Evolutionary conservation across 2,797 vertebrate species (phyloP), one percentile per base, ranked within the genome.

Genomic region (Spinus olivaceus): DNA sequence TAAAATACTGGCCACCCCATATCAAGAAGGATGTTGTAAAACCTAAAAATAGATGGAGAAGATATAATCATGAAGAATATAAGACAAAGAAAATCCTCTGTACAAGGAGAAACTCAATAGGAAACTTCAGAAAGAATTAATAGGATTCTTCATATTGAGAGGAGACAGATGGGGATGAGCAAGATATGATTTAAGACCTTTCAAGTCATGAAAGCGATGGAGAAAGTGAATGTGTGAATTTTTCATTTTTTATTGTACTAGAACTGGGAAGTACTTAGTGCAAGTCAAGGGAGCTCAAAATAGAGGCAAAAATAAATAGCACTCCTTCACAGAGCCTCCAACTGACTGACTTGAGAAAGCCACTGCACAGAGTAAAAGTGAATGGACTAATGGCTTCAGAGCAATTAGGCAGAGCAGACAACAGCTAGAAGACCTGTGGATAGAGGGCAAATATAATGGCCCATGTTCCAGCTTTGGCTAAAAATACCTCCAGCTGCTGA

Each of bases 131-230:
- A 90, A 81, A 88, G 49, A 74, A 53, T 88, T 90, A 44, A 83
- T 46, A 59, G 41, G 23, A 78, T 88, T 78, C 56, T 78, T 83
- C 72, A 71, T 57, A 56, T 18, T 60, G 47, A 94, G 86, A 87
- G 60, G 32, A 90, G 77, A 90, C 37, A 83, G 89, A 50, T 4
- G 6, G 53, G 32, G 37, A 42, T 14, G n/a, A 81, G 16, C 2
- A 14, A 80, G 60, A 37, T 59, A 70, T 74, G 44, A 91, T 93
- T 88, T 93, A 94, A 82, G 47, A 50, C 41, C 88, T 88, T 94
- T 82, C 80, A 90, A 77, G 56, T 73, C 7, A 41, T 47, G 50
- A 61, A 70, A 89, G 54, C 82, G 47, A 77, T 54, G 35, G 49
- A 65, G 56, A 35, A 92, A 93, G 72, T 47, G 81, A 85, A 92